phyloP scores from a whole-genome alignment of 1,140 invertebrate genomes.

The Coelopa frigida region DNA sequence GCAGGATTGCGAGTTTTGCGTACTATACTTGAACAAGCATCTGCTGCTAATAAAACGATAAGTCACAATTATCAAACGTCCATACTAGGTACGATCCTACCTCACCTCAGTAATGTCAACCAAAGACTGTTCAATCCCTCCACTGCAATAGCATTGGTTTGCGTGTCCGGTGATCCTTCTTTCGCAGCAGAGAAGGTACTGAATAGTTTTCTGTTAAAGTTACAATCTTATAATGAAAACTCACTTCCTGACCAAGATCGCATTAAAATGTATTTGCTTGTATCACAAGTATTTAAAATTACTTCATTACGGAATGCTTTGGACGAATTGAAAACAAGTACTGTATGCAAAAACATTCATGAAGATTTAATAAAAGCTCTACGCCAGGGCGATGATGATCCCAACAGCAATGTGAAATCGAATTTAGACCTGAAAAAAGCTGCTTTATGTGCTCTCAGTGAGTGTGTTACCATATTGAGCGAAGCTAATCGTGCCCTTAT shows the following conservation, averaged over 20 bases:
- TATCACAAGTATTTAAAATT: conserved; percentile 31
- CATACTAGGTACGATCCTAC: conserved; percentile 30
- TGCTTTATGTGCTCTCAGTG: conserved; percentile 23
- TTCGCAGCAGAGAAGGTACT: conserved; percentile 35
- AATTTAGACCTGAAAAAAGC: conserved; percentile 30
- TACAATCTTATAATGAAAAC: conserved; percentile 19
- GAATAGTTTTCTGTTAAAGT: conserved; percentile 30
- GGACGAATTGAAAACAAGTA: neutral
- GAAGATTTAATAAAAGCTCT: conserved; percentile 25
- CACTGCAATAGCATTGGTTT: conserved; percentile 29
- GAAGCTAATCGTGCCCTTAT: conserved; percentile 31
- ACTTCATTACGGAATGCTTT: conserved; percentile 7
- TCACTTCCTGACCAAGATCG: too few relatives aligned
- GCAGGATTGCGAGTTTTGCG: conserved; percentile 22
- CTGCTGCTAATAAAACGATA: conserved; percentile 16
- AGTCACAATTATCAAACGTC: conserved; percentile 35
- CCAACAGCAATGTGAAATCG: conserved; percentile 19
- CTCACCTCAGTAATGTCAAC: conserved; percentile 35
- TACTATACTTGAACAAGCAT: conserved; percentile 25
- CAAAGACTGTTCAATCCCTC: conserved; percentile 36
- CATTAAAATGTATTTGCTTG: conserved; percentile 27
- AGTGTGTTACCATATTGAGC: conserved; percentile 25
- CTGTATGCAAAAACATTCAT: conserved; percentile 20
- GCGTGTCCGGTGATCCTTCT: conserved; percentile 31
- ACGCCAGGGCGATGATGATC: conserved; percentile 16